phyloP scores from a whole-genome alignment of 2,113 vertebrate genomes.

The Haplotaxodon microlepis region DNA sequence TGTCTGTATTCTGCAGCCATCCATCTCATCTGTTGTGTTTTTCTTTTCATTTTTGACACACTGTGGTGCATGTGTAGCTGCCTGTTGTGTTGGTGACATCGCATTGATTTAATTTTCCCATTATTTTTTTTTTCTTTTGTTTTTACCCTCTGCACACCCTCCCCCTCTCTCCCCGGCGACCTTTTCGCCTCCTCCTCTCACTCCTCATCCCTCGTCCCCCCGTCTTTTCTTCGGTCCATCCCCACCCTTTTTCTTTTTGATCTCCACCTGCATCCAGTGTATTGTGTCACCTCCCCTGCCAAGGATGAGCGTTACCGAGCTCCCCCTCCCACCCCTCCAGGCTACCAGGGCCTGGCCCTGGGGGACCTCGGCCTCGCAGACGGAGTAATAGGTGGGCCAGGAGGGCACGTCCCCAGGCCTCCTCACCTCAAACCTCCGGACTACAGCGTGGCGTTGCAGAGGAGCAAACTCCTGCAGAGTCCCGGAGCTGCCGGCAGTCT shows the following conservation, averaged over 20 bases:
- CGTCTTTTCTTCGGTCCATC: conserved; percentile 40
- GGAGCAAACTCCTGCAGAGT: conserved; percentile 87
- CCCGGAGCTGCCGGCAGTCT: conserved; percentile 67
- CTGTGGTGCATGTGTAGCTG: conserved; percentile 65
- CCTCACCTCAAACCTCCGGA: conserved; percentile 89
- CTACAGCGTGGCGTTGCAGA: conserved; percentile 96
- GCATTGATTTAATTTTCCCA: conserved; percentile 71
- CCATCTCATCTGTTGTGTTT: conserved; percentile 55
- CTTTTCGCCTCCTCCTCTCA: neutral
- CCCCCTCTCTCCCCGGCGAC: neutral
- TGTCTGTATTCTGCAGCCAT: conserved; percentile 55
- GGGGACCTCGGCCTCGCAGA: conserved; percentile 75
- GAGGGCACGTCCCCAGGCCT: conserved; percentile 57
- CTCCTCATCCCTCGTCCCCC: neutral
- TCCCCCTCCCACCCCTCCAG: conserved; percentile 94
- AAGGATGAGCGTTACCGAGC: conserved; percentile 95
- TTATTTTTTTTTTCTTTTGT: conserved; percentile 56
- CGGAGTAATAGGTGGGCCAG: conserved; percentile 69
- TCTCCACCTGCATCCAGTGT: conserved; percentile 77
- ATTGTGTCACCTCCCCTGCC: conserved; percentile 94
- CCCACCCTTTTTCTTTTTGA: conserved; percentile 61
- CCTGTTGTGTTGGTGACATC: conserved; percentile 45
- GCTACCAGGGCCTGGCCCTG: conserved; percentile 95
- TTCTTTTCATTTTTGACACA: conserved; percentile 33
- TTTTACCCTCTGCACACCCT: neutral